A percentile compares a stretch with the other conserved stretches of the same genome.
Evolutionary conservation across 2,797 vertebrate species (phyloP).

Genomic region (Microctenopoma lineatum): DNA sequence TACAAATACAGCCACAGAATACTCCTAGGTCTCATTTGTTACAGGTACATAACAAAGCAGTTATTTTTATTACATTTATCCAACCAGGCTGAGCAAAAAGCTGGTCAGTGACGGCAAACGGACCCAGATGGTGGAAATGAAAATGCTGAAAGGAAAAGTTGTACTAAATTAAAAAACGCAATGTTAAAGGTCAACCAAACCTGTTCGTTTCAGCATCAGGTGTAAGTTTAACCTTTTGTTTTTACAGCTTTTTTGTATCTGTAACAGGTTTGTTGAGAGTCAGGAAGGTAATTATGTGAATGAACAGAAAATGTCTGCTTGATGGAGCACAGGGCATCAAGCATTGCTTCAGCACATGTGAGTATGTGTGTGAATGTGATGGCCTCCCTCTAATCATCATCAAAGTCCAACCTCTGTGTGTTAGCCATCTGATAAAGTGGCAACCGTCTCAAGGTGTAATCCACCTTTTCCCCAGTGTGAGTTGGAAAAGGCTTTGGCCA

Average conservation of each 20-base stretch:
- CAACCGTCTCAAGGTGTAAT: neutral
- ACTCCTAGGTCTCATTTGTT: neutral
- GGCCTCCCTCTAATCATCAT: neutral
- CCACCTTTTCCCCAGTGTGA: neutral
- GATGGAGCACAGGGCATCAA: constrained; percentile 14
- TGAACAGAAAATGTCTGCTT: constrained; percentile 27
- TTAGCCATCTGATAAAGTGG: neutral
- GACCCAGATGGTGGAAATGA: no score
- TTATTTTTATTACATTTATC: no score
- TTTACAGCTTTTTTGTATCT: neutral
- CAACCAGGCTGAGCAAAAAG: no score
- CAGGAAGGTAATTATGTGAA: constrained; percentile 31
- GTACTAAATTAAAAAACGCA: no score
- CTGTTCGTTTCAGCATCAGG: constrained; percentile 7
- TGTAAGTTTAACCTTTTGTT: neutral
- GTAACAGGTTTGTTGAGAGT: neutral
- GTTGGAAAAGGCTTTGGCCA: neutral
- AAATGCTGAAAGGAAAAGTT: neutral
- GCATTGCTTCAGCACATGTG: no score
- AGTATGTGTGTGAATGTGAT: neutral
- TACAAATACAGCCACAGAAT: neutral
- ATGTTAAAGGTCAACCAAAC: neutral
- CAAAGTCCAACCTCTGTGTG: neutral
- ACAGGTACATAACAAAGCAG: no score
- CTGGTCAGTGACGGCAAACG: no score